A percentile compares a stretch with the other conserved stretches of the same genome.
Conservation (phyloP, 2,888 invertebrate genomes). For the Phania funesta region DNA sequence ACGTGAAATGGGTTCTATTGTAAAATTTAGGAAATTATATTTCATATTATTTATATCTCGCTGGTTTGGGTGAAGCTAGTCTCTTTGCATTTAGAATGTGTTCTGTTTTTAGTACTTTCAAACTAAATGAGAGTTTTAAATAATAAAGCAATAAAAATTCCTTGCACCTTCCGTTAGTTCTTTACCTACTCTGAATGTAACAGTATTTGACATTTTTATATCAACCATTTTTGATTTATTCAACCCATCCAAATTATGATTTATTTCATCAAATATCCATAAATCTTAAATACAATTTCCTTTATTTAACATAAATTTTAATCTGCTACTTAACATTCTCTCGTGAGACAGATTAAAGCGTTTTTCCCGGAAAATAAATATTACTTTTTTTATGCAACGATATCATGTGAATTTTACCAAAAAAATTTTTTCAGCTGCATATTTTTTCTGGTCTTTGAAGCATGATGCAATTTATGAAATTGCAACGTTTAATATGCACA, state of each 20-base stretch:
- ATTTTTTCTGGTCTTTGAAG: slow-evolving; percentile 7
- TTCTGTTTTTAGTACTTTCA: too few species aligned
- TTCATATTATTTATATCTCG: too few species aligned
- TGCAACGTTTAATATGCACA: slow-evolving; percentile 62
- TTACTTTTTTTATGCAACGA: not conserved
- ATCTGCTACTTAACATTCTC: slow-evolving; percentile 43
- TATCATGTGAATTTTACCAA: slow-evolving; percentile 30
- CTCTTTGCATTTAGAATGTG: too few species aligned
- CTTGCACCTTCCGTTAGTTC: too few species aligned
- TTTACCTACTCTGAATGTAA: too few species aligned
- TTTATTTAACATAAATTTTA: slow-evolving; percentile 34
- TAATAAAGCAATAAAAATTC: too few species aligned
- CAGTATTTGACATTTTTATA: too few species aligned
- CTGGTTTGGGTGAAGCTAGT: too few species aligned
- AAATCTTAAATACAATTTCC: slow-evolving; percentile 49
- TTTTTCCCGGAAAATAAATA: slow-evolving; percentile 8
- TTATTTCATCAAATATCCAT: slow-evolving; percentile 14
- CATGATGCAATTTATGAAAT: slow-evolving; percentile 62
- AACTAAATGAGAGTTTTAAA: too few species aligned
- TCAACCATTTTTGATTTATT: not conserved
- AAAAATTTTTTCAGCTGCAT: not conserved
- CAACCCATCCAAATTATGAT: not conserved
- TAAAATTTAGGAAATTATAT: too few species aligned
- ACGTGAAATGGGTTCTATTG: too few species aligned
- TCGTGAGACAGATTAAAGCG: slow-evolving; percentile 41